Evolutionary conservation across 1,140 invertebrate species (phyloP).

Genomic region (Heliconius hermathena): DNA sequence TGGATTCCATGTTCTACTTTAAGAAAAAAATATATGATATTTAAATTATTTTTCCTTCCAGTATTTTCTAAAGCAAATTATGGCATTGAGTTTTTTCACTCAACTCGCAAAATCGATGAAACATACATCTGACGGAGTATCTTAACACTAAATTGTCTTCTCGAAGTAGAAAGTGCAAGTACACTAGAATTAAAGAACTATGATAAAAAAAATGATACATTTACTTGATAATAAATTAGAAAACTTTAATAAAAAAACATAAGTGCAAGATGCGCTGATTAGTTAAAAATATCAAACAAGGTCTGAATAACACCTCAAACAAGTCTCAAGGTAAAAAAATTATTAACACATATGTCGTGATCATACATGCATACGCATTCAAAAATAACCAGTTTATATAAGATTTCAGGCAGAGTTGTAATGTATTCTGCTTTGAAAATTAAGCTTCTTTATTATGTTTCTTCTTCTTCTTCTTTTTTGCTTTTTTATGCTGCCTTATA

Average conservation of each 20-base stretch:
- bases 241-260: background rate
- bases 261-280: background rate
- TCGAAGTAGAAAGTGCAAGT: too few species aligned
- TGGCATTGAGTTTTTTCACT: too few species aligned
- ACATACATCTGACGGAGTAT: too few species aligned
- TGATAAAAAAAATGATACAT: background rate
- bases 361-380: slow-evolving; percentile 5
- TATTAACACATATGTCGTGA: slow-evolving; percentile 40
- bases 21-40: too few species aligned
- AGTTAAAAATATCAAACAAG: slow-evolving; percentile 4
- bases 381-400: background rate
- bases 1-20: too few species aligned
- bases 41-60: too few species aligned
- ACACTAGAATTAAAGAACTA: too few species aligned
- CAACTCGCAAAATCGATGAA: too few species aligned
- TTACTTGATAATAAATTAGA: background rate
- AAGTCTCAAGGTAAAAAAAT: slow-evolving; percentile 24
- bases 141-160: too few species aligned
- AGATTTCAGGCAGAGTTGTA: background rate
- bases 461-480: too few species aligned
- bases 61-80: too few species aligned
- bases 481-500: background rate
- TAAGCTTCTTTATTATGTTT: background rate
- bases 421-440: background rate
- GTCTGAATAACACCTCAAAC: slow-evolving; percentile 11